These are phyloP conservation scores for Pseudomyrmex gracilis DNA, from an alignment of 1,140 invertebrate species.

Conservation along the genomic window DNA sequence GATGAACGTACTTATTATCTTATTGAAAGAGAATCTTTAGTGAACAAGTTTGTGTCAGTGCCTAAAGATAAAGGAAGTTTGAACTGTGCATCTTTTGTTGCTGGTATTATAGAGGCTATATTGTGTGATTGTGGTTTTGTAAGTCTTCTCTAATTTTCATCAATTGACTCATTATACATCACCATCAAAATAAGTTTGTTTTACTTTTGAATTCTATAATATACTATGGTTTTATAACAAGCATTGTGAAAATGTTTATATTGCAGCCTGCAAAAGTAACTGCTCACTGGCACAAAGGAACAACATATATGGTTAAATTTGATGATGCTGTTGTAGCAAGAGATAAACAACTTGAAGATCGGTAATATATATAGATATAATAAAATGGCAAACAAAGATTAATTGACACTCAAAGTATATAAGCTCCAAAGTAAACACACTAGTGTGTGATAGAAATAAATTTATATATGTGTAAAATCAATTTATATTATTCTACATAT, in stretches of 20 bases:
- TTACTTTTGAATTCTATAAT: too few species aligned
- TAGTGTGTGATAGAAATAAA: too few species aligned
- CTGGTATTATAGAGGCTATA: constrained; percentile 98
- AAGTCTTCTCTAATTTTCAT: constrained; percentile 85
- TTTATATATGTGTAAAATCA: too few species aligned
- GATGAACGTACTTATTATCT: constrained; percentile 99
- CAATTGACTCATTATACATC: background rate
- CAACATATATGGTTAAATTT: constrained; percentile 99
- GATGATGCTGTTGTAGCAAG: constrained; percentile 96
- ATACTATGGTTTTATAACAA: too few species aligned
- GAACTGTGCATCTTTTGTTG: constrained; percentile 99
- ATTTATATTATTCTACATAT: too few species aligned
- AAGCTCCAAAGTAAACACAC: too few species aligned
- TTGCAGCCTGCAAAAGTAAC: constrained; percentile 96
- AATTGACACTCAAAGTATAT: too few species aligned
- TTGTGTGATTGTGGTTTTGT: constrained; percentile 98
- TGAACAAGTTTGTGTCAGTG: constrained; percentile 99
- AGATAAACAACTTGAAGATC: constrained; percentile 96
- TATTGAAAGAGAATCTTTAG: constrained; percentile 98
- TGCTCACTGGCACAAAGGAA: constrained; percentile 99
- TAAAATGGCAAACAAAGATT: background rate
- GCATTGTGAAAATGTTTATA: constrained; percentile 27
- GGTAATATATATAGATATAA: constrained; percentile 84
- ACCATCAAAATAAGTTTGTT: too few species aligned
- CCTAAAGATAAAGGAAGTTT: constrained; percentile 98